phyloP scores from a whole-genome alignment of 2,797 vertebrate species.

The Hephaestus fuliginosus region DNA sequence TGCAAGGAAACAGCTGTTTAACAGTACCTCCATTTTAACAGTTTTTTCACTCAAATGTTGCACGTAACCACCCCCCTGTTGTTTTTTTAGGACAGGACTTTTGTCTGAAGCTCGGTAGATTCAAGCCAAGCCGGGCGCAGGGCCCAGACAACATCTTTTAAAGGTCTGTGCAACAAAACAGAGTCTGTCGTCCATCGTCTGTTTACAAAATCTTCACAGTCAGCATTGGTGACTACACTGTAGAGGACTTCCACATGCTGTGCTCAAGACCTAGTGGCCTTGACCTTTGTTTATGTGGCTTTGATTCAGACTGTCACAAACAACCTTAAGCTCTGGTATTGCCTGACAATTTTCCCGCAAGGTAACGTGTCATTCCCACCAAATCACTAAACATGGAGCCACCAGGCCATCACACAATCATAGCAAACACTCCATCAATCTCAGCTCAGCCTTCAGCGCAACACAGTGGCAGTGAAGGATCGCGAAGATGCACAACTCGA shows the following conservation, averaged over 20 bases:
- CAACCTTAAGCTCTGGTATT: background rate
- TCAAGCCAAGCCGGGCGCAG: background rate
- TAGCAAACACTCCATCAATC: constrained; percentile 51
- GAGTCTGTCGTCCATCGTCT: background rate
- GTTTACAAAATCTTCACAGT: background rate
- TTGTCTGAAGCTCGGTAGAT: background rate
- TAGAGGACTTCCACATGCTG: background rate
- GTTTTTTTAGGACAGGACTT: background rate
- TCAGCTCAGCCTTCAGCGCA: constrained; percentile 61
- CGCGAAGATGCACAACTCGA: constrained; percentile 29
- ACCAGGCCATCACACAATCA: constrained; percentile 17
- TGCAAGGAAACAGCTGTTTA: background rate
- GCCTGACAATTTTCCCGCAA: background rate
- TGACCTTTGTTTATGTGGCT: background rate
- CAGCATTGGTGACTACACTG: background rate
- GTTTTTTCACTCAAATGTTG: background rate
- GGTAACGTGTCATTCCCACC: constrained; percentile 34
- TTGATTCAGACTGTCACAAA: constrained; percentile 3
- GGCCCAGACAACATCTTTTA: constrained; percentile 3
- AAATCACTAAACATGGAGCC: constrained; percentile 5
- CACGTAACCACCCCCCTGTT: background rate
- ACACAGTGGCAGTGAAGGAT: constrained; percentile 52
- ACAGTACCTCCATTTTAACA: background rate
- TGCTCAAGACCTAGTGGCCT: background rate
- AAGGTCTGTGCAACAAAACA: background rate